phyloP scores from a whole-genome alignment of 2,888 invertebrate genomes.

The Ephialtes manifestator region DNA sequence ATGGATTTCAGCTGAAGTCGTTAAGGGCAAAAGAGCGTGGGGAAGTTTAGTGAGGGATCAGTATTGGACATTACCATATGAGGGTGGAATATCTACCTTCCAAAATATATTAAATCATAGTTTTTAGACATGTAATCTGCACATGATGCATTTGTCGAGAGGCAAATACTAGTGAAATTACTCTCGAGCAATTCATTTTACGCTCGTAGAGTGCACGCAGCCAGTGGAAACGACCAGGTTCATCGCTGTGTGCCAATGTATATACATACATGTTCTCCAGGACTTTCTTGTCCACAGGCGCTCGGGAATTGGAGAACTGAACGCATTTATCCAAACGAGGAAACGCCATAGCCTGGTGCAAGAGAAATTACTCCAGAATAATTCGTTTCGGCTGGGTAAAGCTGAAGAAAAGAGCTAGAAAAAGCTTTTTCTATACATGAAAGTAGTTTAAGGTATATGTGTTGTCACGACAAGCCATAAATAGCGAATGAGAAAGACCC shows the following conservation, averaged over 20 bases:
- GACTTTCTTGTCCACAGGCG: background rate
- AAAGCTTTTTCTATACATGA: background rate
- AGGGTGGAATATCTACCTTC: background rate
- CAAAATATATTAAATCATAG: background rate
- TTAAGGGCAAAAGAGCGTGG: background rate
- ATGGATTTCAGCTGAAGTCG: background rate
- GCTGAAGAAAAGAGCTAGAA: background rate
- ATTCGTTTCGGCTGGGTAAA: slow-evolving; percentile 17
- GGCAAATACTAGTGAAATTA: slow-evolving; percentile 19
- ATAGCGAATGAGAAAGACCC: slow-evolving; percentile 43
- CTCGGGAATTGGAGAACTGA: slow-evolving; percentile 14
- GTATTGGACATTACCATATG: background rate
- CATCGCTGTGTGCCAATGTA: background rate
- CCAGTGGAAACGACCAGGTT: background rate
- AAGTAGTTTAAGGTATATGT: background rate
- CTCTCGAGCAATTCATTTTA: slow-evolving; percentile 43
- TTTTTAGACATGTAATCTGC: slow-evolving; percentile 1
- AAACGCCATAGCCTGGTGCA: background rate
- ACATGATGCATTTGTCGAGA: slow-evolving; percentile 32
- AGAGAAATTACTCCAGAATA: slow-evolving; percentile 30
- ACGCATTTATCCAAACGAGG: slow-evolving; percentile 28
- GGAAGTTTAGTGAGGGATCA: background rate
- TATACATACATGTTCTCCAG: background rate
- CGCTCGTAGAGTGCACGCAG: background rate
- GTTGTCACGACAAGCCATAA: slow-evolving; percentile 28